Base-by-base conservation (phyloP, 64 coral and sea anemone species). In the Orbicella faveolata region DNA sequence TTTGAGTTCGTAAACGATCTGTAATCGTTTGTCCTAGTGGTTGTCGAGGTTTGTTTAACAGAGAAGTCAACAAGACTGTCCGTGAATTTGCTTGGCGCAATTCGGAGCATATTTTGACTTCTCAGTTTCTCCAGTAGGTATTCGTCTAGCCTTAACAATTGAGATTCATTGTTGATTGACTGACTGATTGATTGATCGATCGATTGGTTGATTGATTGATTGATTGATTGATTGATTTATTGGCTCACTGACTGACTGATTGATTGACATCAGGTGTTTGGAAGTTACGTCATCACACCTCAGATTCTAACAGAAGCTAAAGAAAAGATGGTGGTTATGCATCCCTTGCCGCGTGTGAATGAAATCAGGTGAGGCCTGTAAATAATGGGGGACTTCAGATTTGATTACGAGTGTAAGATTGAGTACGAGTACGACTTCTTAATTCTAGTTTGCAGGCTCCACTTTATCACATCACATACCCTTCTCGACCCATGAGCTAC, bases 251-350 rank as follows among this genome's bases (percentile, higher is more conserved):
- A 76, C 18, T 52, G 44, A 79, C 14, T n/a, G 77, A 48, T 84
- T 84, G 81, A 68, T 72, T 72, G 19, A 33, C 4, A 44, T 52
- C 15, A 85, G 96, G 96, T 98, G 35, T 95, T 80, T 92, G 96
- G 93, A 78, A 88, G 93, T 79, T 98, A 95, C 52, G 90, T 98
- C 2, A 93, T 98, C 23, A 95, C 96, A 16, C 96, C 96, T 6
- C 90, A 98, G 83, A 93, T 87, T 67, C 74, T 98, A 10, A 98
- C 89, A 15, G 94, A 87, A 88, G 96, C 96, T 30, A 98, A 98
- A 39, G 96, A 98, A 57, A 98, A 98, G 83, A 98, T 98, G 96
- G 96, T 98, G 0, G 96, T 98, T 0, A 98, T 98, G 96, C 96
- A 98, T 74, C 96, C 96, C 1, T 69, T 98, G 34, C 96, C 96